phyloP scores from a whole-genome alignment of 2,113 vertebrate species.

The Callipepla squamata region DNA sequence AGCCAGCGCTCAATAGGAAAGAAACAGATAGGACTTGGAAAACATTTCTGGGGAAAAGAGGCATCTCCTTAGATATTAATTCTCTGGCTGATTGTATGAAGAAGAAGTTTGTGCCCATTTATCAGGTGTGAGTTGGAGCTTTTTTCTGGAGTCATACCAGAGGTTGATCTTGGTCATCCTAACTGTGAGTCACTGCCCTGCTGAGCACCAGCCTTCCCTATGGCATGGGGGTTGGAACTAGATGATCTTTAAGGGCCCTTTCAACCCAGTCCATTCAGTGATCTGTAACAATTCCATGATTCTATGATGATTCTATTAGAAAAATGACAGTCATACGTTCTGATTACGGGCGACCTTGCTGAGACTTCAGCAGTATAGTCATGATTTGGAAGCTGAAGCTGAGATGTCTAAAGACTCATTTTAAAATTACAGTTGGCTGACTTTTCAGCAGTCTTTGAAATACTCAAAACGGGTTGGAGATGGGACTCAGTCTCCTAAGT shows the following conservation, averaged over 20 bases:
- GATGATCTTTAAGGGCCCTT: too few species aligned
- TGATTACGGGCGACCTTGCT: background rate
- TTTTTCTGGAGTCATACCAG: background rate
- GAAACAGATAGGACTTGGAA: background rate
- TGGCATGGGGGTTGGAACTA: too few species aligned
- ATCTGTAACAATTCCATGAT: too few species aligned
- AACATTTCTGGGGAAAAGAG: background rate
- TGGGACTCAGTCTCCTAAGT: background rate
- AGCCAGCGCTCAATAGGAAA: background rate
- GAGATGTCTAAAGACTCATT: fast-evolving
- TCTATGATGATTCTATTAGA: background rate
- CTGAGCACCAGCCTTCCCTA: background rate
- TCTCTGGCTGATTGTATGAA: background rate
- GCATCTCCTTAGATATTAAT: background rate
- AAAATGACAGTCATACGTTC: background rate
- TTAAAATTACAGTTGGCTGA: background rate
- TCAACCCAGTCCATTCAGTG: too few species aligned
- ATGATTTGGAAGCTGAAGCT: background rate
- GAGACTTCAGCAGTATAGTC: background rate
- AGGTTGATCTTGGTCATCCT: background rate
- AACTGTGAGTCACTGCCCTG: background rate
- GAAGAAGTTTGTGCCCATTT: background rate
- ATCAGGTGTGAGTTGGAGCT: background rate
- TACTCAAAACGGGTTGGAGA: background rate
- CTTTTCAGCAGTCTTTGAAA: background rate